phyloP scores from a whole-genome alignment of 23 tunicate species.

The Styela clava region DNA sequence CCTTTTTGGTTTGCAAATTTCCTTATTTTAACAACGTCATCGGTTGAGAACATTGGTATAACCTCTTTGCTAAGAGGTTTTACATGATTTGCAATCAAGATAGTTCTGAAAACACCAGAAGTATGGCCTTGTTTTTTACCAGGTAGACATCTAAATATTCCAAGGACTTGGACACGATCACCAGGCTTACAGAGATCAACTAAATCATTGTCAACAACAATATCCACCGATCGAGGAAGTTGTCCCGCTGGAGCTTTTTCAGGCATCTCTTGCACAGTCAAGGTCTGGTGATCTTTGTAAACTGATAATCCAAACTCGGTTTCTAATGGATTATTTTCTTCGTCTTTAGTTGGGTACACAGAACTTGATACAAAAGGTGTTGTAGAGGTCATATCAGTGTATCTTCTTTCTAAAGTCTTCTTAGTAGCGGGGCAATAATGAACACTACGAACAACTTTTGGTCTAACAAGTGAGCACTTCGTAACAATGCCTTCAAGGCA shows the following conservation, averaged over 20 bases:
- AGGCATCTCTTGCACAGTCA: constrained; percentile 98
- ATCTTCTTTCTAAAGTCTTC: constrained; percentile 75
- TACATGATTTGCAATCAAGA: constrained; percentile 85
- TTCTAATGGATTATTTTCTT: constrained; percentile 85
- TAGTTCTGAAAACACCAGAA: constrained; percentile 82
- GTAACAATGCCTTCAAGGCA: constrained; percentile 98
- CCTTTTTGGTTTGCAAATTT: constrained; percentile 64
- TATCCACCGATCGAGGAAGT: constrained; percentile 92
- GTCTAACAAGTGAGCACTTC: constrained; percentile 86
- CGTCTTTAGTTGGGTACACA: constrained; percentile 96
- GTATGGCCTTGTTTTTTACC: constrained; percentile 92
- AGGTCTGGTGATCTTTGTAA: constrained; percentile 94
- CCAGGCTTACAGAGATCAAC: constrained; percentile 97
- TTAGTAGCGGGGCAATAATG: constrained; percentile 97
- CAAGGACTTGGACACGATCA: constrained; percentile 87
- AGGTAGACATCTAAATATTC: constrained; percentile 93
- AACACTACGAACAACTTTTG: constrained; percentile 88
- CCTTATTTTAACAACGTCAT: constrained; percentile 72
- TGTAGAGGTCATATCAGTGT: constrained; percentile 89
- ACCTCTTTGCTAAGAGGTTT: constrained; percentile 85
- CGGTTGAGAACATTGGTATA: constrained; percentile 62
- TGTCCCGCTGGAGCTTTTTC: constrained; percentile 99
- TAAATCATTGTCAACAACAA: constrained; percentile 83
- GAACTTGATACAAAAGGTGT: constrained; percentile 56
- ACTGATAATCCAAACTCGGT: constrained; percentile 96